These are phyloP conservation scores for Centropus unirufus DNA, from an alignment of 2,113 vertebrate genomes.

Conservation along the genomic window DNA sequence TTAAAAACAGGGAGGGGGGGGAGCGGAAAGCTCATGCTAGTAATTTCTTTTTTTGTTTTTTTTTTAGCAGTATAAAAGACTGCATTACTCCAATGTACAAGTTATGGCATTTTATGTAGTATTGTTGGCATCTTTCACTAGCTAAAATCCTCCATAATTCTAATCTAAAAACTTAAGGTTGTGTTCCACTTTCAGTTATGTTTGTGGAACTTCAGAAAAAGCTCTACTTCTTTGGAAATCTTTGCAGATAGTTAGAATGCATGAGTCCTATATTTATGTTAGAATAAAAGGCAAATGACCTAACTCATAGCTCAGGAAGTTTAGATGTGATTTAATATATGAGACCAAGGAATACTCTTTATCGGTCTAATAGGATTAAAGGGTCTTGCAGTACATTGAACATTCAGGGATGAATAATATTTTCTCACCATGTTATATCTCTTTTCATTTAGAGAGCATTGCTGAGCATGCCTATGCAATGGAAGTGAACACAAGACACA, in stretches of 20 bases:
- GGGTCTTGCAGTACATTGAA: neutral
- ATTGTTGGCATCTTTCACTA: neutral
- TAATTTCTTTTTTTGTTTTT: neutral
- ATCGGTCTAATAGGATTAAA: neutral
- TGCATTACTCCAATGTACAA: neutral
- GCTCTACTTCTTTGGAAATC: neutral
- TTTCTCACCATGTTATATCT: neutral
- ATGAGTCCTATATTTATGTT: neutral
- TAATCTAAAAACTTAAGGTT: neutral
- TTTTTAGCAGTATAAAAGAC: neutral
- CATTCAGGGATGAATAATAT: neutral
- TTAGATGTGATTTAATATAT: neutral
- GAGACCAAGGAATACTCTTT: neutral
- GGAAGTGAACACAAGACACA: neutral
- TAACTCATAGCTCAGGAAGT: neutral
- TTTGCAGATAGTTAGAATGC: neutral
- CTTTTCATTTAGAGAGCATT: neutral
- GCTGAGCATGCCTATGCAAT: neutral
- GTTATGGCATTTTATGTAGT: neutral
- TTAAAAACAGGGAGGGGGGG: neutral
- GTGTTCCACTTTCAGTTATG: neutral
- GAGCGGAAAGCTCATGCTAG: neutral
- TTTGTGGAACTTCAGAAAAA: neutral
- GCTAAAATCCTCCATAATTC: neutral
- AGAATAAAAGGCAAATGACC: neutral